phyloP scores from a whole-genome alignment of 2,797 vertebrate species.

The Phylloscopus collybita region DNA sequence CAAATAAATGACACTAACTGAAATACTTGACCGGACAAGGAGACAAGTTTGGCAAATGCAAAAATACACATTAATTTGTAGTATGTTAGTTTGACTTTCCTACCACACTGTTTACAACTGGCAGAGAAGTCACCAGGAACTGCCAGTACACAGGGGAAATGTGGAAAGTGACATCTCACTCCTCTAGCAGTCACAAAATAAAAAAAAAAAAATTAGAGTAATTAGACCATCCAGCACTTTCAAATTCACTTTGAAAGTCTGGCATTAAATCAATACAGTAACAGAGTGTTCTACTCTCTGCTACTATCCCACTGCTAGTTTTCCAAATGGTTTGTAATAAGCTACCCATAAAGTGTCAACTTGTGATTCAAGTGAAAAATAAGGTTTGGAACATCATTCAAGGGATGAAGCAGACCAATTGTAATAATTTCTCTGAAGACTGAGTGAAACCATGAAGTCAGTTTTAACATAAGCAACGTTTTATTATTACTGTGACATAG shows the following conservation, averaged over 20 bases:
- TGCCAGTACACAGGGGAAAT: conserved; percentile 69
- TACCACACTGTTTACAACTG: conserved; percentile 75
- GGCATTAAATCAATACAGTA: conserved; percentile 62
- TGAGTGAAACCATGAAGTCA: not conserved
- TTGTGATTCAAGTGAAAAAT: conserved; percentile 59
- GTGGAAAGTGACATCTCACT: conserved; percentile 61
- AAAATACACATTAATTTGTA: conserved; percentile 69
- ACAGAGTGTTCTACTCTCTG: conserved; percentile 39
- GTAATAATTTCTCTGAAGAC: conserved; percentile 6
- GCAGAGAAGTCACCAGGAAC: conserved; percentile 59
- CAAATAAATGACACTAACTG: conserved; percentile 55
- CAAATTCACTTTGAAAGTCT: conserved; percentile 62
- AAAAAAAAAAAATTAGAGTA: conserved; percentile 42
- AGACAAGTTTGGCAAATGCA: conserved; percentile 69
- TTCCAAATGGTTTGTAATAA: conserved; percentile 54
- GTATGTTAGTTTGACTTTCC: conserved; percentile 70
- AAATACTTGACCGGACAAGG: conserved; percentile 50
- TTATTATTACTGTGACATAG: not conserved
- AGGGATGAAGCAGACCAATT: not conserved
- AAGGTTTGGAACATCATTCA: conserved; percentile 32
- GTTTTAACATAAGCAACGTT: not conserved
- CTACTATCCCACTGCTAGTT: conserved; percentile 44
- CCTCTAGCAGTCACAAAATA: not conserved
- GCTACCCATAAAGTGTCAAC: conserved; percentile 37
- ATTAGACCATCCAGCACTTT: conserved; percentile 59